Base-by-base conservation (phyloP, 1,140 invertebrate species). In the Oppia nitens region DNA sequence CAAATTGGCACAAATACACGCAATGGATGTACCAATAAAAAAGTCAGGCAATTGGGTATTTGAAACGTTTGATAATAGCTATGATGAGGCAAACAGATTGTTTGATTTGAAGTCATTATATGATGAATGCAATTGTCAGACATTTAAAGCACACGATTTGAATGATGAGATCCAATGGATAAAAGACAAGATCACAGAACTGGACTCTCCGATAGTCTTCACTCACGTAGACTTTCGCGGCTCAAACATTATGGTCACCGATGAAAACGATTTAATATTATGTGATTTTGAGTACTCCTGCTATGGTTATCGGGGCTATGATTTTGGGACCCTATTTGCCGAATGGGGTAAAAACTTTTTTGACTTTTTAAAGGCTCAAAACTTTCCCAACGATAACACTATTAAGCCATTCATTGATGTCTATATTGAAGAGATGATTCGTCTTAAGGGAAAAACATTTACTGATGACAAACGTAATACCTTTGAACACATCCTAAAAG, bases 231-330 rank as follows among this genome's bases (percentile, higher is more conserved):
- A 57, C 26, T 60, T 57, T 57, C 49, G 49, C 6, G 55, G 55
- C 26, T 56, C 50, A 6, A 57, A 57, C 49, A 57, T 57, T 57
- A 54, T 57, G 4, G 49, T 57, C 55, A 51, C 23, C 26, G 26
- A 27, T 14, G 55, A 57, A 9, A 4, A 57, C 6, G 57, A 57
- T 9, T 12, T 57, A 9, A 9, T 57, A 27, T 54, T 54, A 4
- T 20, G n/a, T 28, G 55, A 57, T 57, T 56, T 57, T n/a, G 55
- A 57, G 21, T 57, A 57, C 23, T 57, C 55, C 4, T 9, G n/a
- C 9, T 57, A 25, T 55, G 49, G 51, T 53, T 59, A 9, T 55
- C 49, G 55, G 20, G 55, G 50, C 20, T 57, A 21, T 55, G 55
- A 57, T 27, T 20, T 57, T 23, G 49, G n/a, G 23, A 59, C 47